A percentile compares a stretch with the other conserved stretches of the same genome.
Evolutionary conservation across 1,140 invertebrate genomes (phyloP).

Genomic region (Antheraea pernyi): DNA sequence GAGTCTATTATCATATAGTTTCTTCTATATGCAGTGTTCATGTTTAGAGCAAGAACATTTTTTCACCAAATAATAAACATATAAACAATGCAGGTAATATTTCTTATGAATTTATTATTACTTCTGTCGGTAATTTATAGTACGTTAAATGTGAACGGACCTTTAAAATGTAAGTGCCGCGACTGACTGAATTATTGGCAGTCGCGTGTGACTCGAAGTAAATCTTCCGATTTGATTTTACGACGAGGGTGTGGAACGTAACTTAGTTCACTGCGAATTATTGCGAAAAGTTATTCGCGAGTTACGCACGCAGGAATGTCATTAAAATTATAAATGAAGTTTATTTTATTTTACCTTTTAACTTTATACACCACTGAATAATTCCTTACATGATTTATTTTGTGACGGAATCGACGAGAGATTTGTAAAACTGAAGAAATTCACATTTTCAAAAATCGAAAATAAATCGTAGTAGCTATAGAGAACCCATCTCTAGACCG

Average conservation of each 20-base stretch:
- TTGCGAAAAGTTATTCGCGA: constrained; percentile 4
- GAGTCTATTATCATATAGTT: too few species aligned
- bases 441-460: too few species aligned
- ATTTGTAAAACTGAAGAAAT: too few species aligned
- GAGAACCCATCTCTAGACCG: too few species aligned
- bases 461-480: too few species aligned
- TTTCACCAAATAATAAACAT: background rate
- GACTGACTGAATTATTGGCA: constrained; percentile 10
- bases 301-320: background rate
- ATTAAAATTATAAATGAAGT: background rate
- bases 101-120: background rate
- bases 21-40: too few species aligned
- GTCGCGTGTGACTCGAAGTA: constrained; percentile 6
- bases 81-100: background rate
- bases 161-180: constrained; percentile 1
- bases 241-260: constrained; percentile 15
- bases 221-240: constrained; percentile 23
- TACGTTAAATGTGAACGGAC: background rate
- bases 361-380: too few species aligned
- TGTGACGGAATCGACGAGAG: too few species aligned
- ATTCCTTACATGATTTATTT: too few species aligned
- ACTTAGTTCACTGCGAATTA: constrained; percentile 10
- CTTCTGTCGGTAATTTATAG: background rate
- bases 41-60: background rate
- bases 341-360: background rate